These are phyloP conservation scores for Sorex maritimensis DNA, from an alignment of 2,797 vertebrate species.

Conservation along the genomic window DNA sequence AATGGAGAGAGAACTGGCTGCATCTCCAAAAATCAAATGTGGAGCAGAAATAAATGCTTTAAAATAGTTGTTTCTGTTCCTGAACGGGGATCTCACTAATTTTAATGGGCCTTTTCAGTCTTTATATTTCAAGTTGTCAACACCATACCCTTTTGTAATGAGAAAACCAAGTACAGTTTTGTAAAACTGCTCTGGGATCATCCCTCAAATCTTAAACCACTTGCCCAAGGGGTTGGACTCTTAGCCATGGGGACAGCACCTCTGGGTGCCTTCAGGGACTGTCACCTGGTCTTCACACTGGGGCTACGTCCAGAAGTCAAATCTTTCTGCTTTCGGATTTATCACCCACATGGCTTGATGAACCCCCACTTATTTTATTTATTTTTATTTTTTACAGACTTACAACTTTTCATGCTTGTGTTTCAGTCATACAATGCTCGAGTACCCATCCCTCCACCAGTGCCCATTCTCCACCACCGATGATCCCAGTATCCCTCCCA, in stretches of 20 bases:
- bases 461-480: no score
- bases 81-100: neutral
- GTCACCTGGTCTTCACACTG: neutral
- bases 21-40: neutral
- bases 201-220: neutral
- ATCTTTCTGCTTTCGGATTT: neutral
- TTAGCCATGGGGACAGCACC: neutral
- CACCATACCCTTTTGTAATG: neutral
- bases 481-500: no score
- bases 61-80: neutral
- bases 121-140: conserved; percentile 15
- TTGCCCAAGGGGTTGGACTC: neutral
- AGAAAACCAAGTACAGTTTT: conserved; percentile 15
- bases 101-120: conserved; percentile 30
- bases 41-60: neutral
- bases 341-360: neutral
- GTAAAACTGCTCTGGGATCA: neutral
- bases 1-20: neutral
- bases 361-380: no score
- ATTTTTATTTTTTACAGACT: no score
- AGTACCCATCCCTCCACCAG: no score
- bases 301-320: neutral
- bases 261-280: neutral
- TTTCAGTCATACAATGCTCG: no score
- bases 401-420: no score